phyloP scores from a whole-genome alignment of 2,797 vertebrate species.

The Falco peregrinus region DNA sequence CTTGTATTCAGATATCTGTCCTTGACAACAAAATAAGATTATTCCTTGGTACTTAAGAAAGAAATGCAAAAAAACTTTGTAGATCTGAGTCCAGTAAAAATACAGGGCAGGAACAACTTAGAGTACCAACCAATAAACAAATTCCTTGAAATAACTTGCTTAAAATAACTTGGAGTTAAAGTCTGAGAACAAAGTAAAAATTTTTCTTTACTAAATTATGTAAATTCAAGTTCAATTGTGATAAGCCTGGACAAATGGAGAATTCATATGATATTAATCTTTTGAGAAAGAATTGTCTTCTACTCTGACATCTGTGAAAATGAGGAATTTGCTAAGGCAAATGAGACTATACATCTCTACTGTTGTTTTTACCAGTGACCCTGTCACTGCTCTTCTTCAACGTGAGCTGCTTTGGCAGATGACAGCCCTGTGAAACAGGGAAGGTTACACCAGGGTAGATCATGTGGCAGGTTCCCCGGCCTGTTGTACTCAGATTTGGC shows the following conservation, averaged over 20 bases:
- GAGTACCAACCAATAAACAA: neutral
- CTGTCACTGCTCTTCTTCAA: rapidly evolving
- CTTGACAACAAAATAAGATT: neutral
- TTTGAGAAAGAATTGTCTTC: neutral
- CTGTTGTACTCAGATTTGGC: neutral
- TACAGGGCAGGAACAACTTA: neutral
- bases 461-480: neutral
- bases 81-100: neutral
- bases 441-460: neutral
- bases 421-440: neutral
- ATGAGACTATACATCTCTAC: neutral
- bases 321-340: neutral
- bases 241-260: neutral
- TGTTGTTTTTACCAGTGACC: neutral
- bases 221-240: neutral
- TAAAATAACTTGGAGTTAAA: neutral
- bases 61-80: neutral
- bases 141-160: neutral
- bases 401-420: neutral
- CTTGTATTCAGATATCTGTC: neutral
- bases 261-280: neutral
- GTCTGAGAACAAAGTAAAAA: neutral
- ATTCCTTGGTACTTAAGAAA: neutral
- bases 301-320: neutral
- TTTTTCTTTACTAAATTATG: neutral